Evolutionary conservation across 2,888 invertebrate genomes (phyloP).

Genomic region (Caenorhabditis japonica): DNA sequence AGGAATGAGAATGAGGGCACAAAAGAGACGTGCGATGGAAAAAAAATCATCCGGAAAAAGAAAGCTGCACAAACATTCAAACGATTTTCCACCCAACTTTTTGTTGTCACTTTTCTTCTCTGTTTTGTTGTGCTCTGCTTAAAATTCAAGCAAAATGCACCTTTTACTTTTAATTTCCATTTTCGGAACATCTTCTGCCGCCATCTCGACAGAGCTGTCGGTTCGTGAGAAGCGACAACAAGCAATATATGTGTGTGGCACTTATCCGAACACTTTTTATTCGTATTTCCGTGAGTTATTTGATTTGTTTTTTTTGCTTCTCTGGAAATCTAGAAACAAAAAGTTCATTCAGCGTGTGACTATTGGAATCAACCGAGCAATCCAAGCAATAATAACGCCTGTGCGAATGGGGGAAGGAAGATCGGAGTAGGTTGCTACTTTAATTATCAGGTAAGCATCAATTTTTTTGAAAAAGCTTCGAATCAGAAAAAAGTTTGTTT

Average conservation of each 20-base stretch:
- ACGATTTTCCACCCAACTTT: not conserved
- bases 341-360: constrained; percentile 32
- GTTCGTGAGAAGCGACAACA: constrained; percentile 40
- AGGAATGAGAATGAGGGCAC: too few species aligned
- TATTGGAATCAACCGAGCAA: constrained; percentile 38
- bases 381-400: constrained; percentile 20
- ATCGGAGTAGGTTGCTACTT: constrained; percentile 59
- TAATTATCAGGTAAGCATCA: constrained; percentile 49
- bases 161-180: constrained; percentile 14
- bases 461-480: too few species aligned
- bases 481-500: not conserved
- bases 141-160: not conserved
- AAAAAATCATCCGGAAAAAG: not conserved
- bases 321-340: not conserved
- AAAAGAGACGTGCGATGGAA: not conserved
- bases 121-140: too few species aligned
- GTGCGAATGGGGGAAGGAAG: constrained; percentile 54
- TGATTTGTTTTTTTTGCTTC: not conserved
- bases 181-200: not conserved
- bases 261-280: constrained; percentile 52
- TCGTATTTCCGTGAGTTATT: constrained; percentile 50
- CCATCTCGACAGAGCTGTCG: constrained; percentile 14
- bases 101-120: too few species aligned
- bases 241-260: constrained; percentile 48
- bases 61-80: not conserved